Percentiles rank a stretch among this genome's conserved stretches.
Conservation (phyloP, 2,888 invertebrate species). For the Sminthurinus aureus region DNA sequence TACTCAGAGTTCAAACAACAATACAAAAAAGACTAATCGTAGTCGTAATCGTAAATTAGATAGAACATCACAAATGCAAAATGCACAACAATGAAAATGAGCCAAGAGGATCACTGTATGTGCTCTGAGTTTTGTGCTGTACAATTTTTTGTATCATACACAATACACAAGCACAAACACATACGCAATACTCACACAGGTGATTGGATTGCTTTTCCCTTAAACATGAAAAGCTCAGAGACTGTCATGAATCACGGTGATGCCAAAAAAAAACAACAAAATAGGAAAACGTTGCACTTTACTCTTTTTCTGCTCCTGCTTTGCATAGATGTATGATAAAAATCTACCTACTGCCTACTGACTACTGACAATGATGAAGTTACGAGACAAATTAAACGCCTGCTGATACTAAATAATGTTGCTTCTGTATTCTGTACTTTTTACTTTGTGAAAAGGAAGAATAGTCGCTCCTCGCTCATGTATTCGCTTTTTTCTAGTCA, state of each 20-base stretch:
- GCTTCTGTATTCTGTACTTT: too few relatives aligned
- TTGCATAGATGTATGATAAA: not conserved
- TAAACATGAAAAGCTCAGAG: not conserved
- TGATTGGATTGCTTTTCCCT: not conserved
- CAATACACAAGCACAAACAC: not conserved
- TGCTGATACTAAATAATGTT: not conserved
- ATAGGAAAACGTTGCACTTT: conserved; percentile 6
- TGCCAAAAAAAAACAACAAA: conserved; percentile 7
- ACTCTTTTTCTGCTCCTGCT: not conserved
- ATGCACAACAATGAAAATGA: conserved; percentile 17
- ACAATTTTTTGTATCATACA: too few relatives aligned
- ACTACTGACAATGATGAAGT: not conserved
- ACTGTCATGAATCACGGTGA: conserved; percentile 6
- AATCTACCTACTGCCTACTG: not conserved
- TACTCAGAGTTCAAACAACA: conserved; percentile 12
- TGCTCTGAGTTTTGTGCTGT: not conserved
- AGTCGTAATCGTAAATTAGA: not conserved
- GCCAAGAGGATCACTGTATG: not conserved
- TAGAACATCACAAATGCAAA: conserved; percentile 3
- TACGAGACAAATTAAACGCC: not conserved
- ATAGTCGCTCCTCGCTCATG: not conserved
- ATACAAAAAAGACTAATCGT: conserved; percentile 1
- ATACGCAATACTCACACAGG: not conserved
- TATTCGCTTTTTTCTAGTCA: not conserved
- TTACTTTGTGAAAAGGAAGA: not conserved